phyloP scores from a whole-genome alignment of 2,888 invertebrate species.

The Listrodromus nycthemerus region DNA sequence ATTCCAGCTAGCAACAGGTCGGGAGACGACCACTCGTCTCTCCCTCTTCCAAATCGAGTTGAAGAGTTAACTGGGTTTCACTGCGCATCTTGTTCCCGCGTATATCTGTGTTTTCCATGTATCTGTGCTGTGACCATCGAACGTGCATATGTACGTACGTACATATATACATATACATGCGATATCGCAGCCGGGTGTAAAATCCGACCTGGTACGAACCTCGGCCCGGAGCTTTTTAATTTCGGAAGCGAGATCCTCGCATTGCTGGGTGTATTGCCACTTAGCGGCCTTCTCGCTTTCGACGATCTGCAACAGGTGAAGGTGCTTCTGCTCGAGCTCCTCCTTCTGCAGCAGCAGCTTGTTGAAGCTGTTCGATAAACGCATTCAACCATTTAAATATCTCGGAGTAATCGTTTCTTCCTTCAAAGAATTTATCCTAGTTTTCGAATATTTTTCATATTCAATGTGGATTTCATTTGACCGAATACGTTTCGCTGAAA shows the following conservation, averaged over 20 bases:
- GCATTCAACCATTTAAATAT: neutral
- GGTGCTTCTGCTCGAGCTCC: conserved; percentile 95
- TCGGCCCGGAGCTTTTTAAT: conserved; percentile 95
- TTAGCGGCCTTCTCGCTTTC: conserved; percentile 97
- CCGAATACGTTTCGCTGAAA: neutral
- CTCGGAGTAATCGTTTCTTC: neutral
- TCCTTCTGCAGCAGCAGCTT: conserved; percentile 95
- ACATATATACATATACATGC: neutral
- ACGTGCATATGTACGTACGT: neutral
- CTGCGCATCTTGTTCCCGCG: neutral
- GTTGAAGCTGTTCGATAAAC: conserved; percentile 90
- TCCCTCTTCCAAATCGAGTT: conserved; percentile 25
- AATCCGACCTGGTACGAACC: conserved; percentile 85
- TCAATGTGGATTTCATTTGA: too few relatives aligned
- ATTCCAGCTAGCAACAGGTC: conserved; percentile 58
- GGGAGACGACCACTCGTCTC: conserved; percentile 30
- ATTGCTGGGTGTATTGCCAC: conserved; percentile 97
- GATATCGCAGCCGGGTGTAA: neutral
- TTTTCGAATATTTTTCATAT: neutral
- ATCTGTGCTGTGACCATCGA: neutral
- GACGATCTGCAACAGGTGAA: conserved; percentile 94
- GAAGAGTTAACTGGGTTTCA: conserved; percentile 31
- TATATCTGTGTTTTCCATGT: neutral
- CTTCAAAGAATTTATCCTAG: neutral
- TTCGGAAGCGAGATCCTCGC: conserved; percentile 94